A percentile compares a stretch with the other conserved stretches of the same genome.
Evolutionary conservation across 2,113 vertebrate genomes (phyloP).

Genomic region (Arizona elegans): DNA sequence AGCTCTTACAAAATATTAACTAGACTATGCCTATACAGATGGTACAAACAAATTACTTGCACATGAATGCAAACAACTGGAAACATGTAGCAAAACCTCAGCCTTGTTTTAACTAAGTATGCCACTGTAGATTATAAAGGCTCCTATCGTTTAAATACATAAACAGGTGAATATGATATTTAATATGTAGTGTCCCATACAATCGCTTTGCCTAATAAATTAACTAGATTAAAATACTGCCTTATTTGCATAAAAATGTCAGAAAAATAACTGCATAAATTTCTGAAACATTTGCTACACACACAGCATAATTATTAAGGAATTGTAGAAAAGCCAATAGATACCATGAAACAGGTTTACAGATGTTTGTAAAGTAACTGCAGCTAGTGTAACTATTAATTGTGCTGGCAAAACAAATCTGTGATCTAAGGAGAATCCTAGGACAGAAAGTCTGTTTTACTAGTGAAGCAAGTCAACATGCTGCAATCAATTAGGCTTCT

Average conservation of each 20-base stretch:
- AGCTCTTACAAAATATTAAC: constrained; percentile 75
- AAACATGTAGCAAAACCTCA: constrained; percentile 66
- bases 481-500: constrained; percentile 52
- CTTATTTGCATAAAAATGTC: not conserved
- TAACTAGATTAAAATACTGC: not conserved
- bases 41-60: constrained; percentile 80
- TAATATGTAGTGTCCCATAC: not conserved
- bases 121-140: constrained; percentile 62
- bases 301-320: not conserved
- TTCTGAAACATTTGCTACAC: not conserved
- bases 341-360: not conserved
- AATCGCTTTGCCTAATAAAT: not conserved
- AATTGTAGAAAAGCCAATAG: not conserved
- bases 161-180: constrained; percentile 17
- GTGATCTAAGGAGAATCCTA: not conserved
- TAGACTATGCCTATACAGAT: constrained; percentile 72
- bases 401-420: not conserved
- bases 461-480: constrained; percentile 54
- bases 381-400: not conserved
- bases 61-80: constrained; percentile 70
- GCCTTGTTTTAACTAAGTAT: constrained; percentile 78
- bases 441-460: constrained; percentile 14
- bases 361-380: not conserved
- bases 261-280: not conserved
- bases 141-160: constrained; percentile 49